Conservation (phyloP, 2,113 vertebrate genomes). For the Macheiramphus alcinus region DNA sequence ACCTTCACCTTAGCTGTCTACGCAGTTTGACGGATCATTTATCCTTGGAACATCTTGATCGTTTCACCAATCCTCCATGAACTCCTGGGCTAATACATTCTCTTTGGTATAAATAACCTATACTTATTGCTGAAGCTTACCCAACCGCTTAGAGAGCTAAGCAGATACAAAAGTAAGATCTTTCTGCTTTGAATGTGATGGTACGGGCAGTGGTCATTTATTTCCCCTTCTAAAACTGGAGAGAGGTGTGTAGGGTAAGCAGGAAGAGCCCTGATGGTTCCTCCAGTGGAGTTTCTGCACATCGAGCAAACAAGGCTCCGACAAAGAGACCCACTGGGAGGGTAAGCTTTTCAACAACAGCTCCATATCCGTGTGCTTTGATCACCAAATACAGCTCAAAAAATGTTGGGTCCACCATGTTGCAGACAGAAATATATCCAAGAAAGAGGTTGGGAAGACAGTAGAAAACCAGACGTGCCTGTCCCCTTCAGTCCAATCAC, state of each 20-base stretch:
- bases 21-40: background rate
- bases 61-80: background rate
- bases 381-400: background rate
- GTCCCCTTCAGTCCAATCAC: background rate
- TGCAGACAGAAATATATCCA: background rate
- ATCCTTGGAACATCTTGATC: background rate
- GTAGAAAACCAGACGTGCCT: background rate
- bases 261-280: background rate
- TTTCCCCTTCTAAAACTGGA: background rate
- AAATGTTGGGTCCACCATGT: background rate
- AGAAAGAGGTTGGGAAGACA: conserved; percentile 30
- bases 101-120: background rate
- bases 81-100: background rate
- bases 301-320: background rate
- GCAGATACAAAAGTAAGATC: background rate
- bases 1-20: background rate
- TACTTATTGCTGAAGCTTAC: background rate
- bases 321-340: background rate
- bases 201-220: rapidly evolving
- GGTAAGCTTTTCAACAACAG: background rate
- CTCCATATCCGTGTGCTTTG: rapidly evolving
- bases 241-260: background rate
- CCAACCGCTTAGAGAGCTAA: background rate
- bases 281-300: conserved; percentile 35
- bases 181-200: background rate